Percentiles rank a stretch among this genome's conserved stretches.
Conservation (phyloP, 2,888 invertebrate species). For the Caenorhabditis sp. region DNA sequence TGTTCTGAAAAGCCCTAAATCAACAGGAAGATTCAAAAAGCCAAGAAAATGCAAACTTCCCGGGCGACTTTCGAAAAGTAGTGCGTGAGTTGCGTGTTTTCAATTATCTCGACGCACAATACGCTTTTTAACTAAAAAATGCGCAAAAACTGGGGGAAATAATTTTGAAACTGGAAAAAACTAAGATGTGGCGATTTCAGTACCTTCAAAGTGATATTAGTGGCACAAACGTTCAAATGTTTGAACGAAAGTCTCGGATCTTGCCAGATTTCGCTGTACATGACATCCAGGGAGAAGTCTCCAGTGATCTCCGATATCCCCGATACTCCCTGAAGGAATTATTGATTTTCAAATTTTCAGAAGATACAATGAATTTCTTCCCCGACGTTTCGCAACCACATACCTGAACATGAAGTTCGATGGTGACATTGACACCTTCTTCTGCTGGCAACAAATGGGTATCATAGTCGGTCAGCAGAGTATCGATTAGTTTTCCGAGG, state of each 20-base stretch:
- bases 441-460: conserved; percentile 81
- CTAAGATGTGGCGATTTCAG: no score
- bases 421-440: conserved; percentile 83
- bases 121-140: no score
- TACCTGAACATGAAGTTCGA: conserved; percentile 83
- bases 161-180: not conserved
- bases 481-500: conserved; percentile 78
- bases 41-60: no score
- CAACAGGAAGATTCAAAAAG: no score
- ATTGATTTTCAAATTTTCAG: not conserved
- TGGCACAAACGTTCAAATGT: conserved; percentile 82
- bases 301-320: conserved; percentile 83
- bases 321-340: conserved; percentile 77
- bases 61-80: no score
- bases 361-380: no score
- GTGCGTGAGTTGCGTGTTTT: no score
- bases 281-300: conserved; percentile 82
- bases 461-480: conserved; percentile 80
- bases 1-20: no score
- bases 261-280: conserved; percentile 83
- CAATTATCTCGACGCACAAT: no score
- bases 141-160: no score
- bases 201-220: conserved; percentile 83
- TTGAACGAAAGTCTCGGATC: conserved; percentile 82
- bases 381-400: no score